Evolutionary conservation across 2,113 vertebrate species (phyloP).

Genomic region (Psittacula cyanocephala): DNA sequence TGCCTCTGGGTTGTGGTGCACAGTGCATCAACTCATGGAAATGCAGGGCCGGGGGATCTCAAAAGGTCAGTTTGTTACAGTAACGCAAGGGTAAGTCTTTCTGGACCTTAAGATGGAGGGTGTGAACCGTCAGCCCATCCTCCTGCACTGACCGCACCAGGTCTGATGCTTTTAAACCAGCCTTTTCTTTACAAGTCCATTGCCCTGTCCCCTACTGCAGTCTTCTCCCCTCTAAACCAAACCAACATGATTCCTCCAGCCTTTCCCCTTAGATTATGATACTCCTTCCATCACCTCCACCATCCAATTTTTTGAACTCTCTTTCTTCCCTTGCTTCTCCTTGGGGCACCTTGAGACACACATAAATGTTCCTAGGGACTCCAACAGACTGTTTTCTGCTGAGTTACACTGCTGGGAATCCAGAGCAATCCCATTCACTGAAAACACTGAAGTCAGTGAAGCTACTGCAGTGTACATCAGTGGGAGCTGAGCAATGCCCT

Average conservation of each 20-base stretch:
- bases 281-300: background rate
- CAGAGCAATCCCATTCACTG: background rate
- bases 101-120: background rate
- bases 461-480: background rate
- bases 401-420: background rate
- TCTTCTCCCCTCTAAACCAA: background rate
- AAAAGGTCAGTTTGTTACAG: background rate
- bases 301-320: background rate
- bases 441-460: slow-evolving; percentile 19
- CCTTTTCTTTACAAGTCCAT: background rate
- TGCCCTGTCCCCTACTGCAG: background rate
- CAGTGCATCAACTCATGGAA: background rate
- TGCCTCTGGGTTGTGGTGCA: background rate
- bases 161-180: background rate
- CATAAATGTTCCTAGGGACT: background rate
- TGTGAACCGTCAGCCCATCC: background rate
- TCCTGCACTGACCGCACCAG: accelerated
- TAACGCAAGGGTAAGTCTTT: background rate
- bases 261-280: background rate
- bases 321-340: background rate
- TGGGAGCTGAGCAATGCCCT: background rate
- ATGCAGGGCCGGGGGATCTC: background rate
- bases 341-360: background rate
- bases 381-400: background rate
- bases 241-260: background rate